These are phyloP conservation scores for Halictus ligatus DNA, from an alignment of 2,888 invertebrate species.

Conservation along the genomic window DNA sequence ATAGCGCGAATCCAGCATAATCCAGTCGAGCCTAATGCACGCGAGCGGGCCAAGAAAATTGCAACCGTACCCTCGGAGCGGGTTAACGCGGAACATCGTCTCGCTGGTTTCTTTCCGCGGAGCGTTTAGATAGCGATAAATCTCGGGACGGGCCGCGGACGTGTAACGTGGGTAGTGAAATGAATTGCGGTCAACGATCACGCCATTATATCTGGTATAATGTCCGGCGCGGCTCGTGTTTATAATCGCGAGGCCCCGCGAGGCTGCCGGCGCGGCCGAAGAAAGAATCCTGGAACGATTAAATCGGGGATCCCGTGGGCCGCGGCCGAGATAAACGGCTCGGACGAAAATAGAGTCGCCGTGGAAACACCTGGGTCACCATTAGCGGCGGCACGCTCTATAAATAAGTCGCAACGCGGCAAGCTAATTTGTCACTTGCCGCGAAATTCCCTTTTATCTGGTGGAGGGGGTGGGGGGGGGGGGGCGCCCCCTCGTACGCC, in stretches of 20 bases:
- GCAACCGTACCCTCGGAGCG: slow-evolving; percentile 29
- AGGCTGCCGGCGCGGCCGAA: neutral
- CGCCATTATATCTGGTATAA: slow-evolving; percentile 61
- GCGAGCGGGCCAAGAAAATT: slow-evolving; percentile 23
- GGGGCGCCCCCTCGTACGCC: slow-evolving; percentile 25
- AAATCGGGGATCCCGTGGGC: slow-evolving; percentile 56
- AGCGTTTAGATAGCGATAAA: slow-evolving; percentile 50
- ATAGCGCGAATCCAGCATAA: neutral
- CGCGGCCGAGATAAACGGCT: slow-evolving; percentile 52
- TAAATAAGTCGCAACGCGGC: slow-evolving; percentile 48
- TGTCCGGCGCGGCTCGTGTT: slow-evolving; percentile 46
- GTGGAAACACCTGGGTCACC: slow-evolving; percentile 62
- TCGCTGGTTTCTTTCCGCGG: slow-evolving; percentile 23
- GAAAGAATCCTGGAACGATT: neutral
- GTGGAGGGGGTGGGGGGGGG: too few species aligned
- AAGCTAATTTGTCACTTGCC: slow-evolving; percentile 60
- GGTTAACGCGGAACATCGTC: slow-evolving; percentile 42
- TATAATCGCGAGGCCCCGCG: slow-evolving; percentile 17
- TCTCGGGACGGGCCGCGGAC: slow-evolving; percentile 32
- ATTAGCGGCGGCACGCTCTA: slow-evolving; percentile 57
- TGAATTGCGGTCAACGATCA: slow-evolving; percentile 63
- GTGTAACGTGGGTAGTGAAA: slow-evolving; percentile 60
- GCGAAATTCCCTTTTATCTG: slow-evolving; percentile 57
- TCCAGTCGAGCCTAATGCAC: neutral
- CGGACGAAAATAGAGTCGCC: slow-evolving; percentile 63